Evolutionary conservation across 1,140 invertebrate species (phyloP).

Genomic region (Atta texana): DNA sequence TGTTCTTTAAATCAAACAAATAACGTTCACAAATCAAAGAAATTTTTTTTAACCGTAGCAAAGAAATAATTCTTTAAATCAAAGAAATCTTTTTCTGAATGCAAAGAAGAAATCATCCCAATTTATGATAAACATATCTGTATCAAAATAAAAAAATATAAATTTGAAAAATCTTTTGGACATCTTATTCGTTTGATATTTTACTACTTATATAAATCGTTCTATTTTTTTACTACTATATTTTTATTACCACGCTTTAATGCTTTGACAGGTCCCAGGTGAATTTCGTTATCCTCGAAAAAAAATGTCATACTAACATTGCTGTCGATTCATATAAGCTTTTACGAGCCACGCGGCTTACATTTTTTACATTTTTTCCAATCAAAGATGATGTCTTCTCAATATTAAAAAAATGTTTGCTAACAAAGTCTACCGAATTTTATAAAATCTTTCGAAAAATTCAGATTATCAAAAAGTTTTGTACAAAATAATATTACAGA

Average conservation of each 20-base stretch:
- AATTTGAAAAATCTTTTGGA: background rate
- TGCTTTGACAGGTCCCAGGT: background rate
- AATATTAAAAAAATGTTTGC: constrained; percentile 26
- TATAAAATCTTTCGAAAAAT: background rate
- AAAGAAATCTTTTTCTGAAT: too few relatives aligned
- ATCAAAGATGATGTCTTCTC: constrained; percentile 11
- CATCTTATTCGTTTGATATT: background rate
- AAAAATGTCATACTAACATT: constrained; percentile 19
- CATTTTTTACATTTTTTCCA: constrained; percentile 15
- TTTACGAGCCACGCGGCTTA: constrained; percentile 10
- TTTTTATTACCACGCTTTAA: background rate
- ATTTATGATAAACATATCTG: background rate
- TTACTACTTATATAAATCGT: constrained; percentile 17
- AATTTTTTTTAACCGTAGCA: too few relatives aligned
- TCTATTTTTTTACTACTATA: background rate
- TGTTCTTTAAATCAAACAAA: too few relatives aligned
- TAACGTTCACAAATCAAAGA: too few relatives aligned
- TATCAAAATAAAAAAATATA: background rate
- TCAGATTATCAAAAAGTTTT: background rate
- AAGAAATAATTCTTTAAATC: too few relatives aligned
- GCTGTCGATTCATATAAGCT: constrained; percentile 14
- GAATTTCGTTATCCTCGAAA: constrained; percentile 40
- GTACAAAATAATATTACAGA: background rate
- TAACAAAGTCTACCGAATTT: constrained; percentile 15
- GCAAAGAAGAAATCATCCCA: background rate